phyloP scores from a whole-genome alignment of 2,888 invertebrate genomes.

The Phengaris alcon region DNA sequence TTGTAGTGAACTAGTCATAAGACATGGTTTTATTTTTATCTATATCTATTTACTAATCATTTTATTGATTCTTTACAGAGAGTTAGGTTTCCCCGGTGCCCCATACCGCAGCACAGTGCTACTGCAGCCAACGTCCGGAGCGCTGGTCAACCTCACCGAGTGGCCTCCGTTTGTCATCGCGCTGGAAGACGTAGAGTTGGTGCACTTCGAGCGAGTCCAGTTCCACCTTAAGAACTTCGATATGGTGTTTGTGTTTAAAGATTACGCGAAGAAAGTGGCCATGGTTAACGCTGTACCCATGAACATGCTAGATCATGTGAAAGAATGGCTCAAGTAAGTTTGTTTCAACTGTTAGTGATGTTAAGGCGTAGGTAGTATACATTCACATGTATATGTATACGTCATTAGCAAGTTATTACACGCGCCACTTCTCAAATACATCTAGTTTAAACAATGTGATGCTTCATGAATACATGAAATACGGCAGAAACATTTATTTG shows the following conservation, averaged over 20 bases:
- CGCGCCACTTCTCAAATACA: too few relatives aligned
- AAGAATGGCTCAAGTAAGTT: conserved; percentile 98
- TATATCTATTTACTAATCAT: neutral
- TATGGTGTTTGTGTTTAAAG: conserved; percentile 99
- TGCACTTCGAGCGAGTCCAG: conserved; percentile 99
- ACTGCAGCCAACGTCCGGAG: conserved; percentile 98
- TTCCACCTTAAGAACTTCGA: conserved; percentile 99
- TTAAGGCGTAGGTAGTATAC: too few relatives aligned
- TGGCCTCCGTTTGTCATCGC: conserved; percentile 99
- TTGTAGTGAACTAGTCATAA: too few relatives aligned
- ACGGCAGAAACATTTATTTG: too few relatives aligned
- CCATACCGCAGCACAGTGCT: conserved; percentile 97
- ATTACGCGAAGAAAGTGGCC: conserved; percentile 94
- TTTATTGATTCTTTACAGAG: conserved; percentile 73
- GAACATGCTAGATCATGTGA: conserved; percentile 99
- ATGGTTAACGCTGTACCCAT: conserved; percentile 99
- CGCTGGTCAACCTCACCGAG: conserved; percentile 97
- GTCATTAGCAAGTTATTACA: too few relatives aligned
- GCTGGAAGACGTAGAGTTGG: conserved; percentile 97
- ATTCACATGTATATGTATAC: too few relatives aligned
- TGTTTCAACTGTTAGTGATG: neutral
- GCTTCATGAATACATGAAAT: too few relatives aligned
- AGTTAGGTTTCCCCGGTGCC: conserved; percentile 98
- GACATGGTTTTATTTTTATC: too few relatives aligned
- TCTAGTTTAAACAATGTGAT: too few relatives aligned